Evolutionary conservation across 2,888 invertebrate genomes (phyloP).

Genomic region (Oxyteleia sp.): DNA sequence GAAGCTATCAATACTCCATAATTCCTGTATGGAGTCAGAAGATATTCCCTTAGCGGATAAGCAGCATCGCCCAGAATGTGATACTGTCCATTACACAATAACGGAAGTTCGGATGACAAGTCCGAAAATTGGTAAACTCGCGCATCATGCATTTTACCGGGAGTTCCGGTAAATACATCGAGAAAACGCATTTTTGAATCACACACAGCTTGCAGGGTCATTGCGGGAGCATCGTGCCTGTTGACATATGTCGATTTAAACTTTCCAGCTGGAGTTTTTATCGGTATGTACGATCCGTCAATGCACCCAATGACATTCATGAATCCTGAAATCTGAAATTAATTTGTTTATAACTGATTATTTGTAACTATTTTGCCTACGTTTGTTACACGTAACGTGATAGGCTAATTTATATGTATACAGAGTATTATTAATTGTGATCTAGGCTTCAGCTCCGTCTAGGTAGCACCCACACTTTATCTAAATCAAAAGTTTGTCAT

Average conservation of each 20-base stretch:
- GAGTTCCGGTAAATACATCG: conserved; percentile 15
- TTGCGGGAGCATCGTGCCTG: neutral
- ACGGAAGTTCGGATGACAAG: neutral
- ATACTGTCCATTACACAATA: neutral
- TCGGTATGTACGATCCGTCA: conserved; percentile 4
- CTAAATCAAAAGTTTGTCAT: too few relatives aligned
- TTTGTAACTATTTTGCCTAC: too few relatives aligned
- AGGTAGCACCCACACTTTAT: too few relatives aligned
- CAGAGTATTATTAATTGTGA: too few relatives aligned
- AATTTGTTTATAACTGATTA: too few relatives aligned
- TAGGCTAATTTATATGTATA: too few relatives aligned
- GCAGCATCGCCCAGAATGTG: conserved; percentile 26
- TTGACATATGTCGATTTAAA: neutral
- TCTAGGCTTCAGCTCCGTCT: too few relatives aligned
- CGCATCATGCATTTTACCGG: conserved; percentile 21
- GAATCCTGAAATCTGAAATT: conserved; percentile 20
- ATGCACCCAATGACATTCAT: neutral
- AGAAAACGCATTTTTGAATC: neutral
- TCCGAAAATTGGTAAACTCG: conserved; percentile 9
- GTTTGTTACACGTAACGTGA: too few relatives aligned
- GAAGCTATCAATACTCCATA: neutral
- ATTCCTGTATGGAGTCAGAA: conserved; percentile 10
- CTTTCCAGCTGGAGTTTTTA: conserved; percentile 3
- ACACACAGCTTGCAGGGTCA: conserved; percentile 17
- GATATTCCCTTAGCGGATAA: conserved; percentile 4